Base-by-base conservation (phyloP, 2,113 vertebrate genomes). In the Podocnemis expansa region DNA sequence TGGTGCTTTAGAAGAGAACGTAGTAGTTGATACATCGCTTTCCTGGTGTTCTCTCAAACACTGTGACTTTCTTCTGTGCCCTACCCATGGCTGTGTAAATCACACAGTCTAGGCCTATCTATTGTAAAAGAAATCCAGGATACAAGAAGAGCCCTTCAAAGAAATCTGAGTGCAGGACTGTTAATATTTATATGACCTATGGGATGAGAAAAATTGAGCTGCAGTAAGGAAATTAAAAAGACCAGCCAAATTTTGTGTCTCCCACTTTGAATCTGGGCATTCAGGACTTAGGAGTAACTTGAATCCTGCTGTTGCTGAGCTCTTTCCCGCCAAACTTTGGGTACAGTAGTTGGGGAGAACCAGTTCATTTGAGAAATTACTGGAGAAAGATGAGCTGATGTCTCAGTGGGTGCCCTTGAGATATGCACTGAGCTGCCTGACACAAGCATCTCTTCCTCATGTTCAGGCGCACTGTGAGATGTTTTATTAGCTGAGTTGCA, bases 21-120 rank as follows among this genome's bases (percentile, higher is more conserved):
- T 45, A 2, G 73, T 93, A 73, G 84, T 90, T 27, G 80, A 31
- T 16, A 78, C 22, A 12, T 13, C 34, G 38, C 34, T 21, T n/a
- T 27, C 41, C 13, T 75, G 70, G 73, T 76, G 24, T 14, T 76
- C 87, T 54, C n/a, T 82, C 70, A 34, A 24, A 78, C 56, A 19
- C n/a, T 85, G 13, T 0, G 4, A 14, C 89, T 85, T 87, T 88
- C 22, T 60, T 89, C n/a, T 79, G 5, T 63, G 79, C 0, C 41
- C 13, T 87, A 34, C 84, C 75, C 78, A 87, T n/a, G 2, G 85
- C 79, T 86, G 29, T 79, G 29, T 94, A 5, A 85, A 45, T 84
- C 84, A 17, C 24, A 17, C 41, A 84, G 24, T 21, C 45, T 78
- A 51, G 70, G n/a, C 13, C 4, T 88, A 1, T 82, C 56, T 76